Evolutionary conservation across 2,888 invertebrate genomes (phyloP), one percentile per base, ranked within the genome.

Genomic region (Ptilodon capucinus): DNA sequence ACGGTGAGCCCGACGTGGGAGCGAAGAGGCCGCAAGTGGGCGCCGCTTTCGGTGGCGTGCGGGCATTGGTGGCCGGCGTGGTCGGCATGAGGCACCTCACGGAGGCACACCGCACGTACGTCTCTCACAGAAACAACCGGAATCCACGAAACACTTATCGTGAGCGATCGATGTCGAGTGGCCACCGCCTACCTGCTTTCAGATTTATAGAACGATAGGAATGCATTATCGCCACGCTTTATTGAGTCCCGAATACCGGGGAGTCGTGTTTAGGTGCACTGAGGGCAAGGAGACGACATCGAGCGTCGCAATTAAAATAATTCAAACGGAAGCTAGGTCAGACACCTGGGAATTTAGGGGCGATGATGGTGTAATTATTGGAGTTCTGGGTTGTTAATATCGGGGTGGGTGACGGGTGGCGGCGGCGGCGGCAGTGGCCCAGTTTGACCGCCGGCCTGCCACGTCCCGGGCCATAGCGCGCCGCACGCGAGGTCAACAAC

Each of bases 11-110:
- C 40, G 42, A 7, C 45, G 48, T 35, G 45, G 65, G 13, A 46
- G 58, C 4, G 55, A 52, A 58, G 11, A 58, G 68, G 2, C 60
- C 62, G 32, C 73, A 81, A 21, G 72, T 76, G 11, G 79, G 77
- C 8, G 77, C 79, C 43, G 74, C 84, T 44, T 54, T 63, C 48
- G 39, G 71, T 40, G 80, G 79, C 36, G 81, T 84, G 49, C 78
- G 84, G 23, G 79, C 84, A 30, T 74, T 86, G 19, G 68, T 77
- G 16, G 82, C 83, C 6, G 83, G 84, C 48, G 80, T 85, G 41
- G 80, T 68, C 32, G 85, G 86, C 42, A 54, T 83, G 65, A 57
- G 62, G 16, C 76, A 64, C n/a, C 54, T 56, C 39, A 50, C 52
- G n/a, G 42, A 42, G 6, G 14, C 28, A 19, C 49, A 41, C n/a